Conservation (phyloP, 2,113 vertebrate species). For the Danio rerio region GRCz12tu NC_133182.1:48240501-48241000, state of each 20-base stretch:
- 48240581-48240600: slow-evolving; percentile 70
- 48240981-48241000: slow-evolving; percentile 84
- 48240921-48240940: slow-evolving; percentile 73
- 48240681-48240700: slow-evolving; percentile 71
- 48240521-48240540: slow-evolving; percentile 72
- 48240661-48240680: slow-evolving; percentile 73
- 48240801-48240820: slow-evolving; percentile 42
- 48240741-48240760: slow-evolving; percentile 71
- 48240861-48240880: slow-evolving; percentile 79
- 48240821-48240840: not conserved
- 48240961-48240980: slow-evolving; percentile 82
- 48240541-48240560: slow-evolving; percentile 62
- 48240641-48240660: slow-evolving; percentile 49
- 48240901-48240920: slow-evolving; percentile 78
- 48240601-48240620: slow-evolving; percentile 68
- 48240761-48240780: slow-evolving; percentile 59
- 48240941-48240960: slow-evolving; percentile 79
- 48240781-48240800: slow-evolving; percentile 70
- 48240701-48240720: slow-evolving; percentile 63
- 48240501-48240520: slow-evolving; percentile 81
- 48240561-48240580: slow-evolving; percentile 81
- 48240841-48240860: slow-evolving; percentile 63
- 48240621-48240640: slow-evolving; percentile 43
- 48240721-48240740: slow-evolving; percentile 38
- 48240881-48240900: slow-evolving; percentile 84